phyloP scores from a whole-genome alignment of 2,113 vertebrate genomes.

The Pelecanoides urinatrix region DNA sequence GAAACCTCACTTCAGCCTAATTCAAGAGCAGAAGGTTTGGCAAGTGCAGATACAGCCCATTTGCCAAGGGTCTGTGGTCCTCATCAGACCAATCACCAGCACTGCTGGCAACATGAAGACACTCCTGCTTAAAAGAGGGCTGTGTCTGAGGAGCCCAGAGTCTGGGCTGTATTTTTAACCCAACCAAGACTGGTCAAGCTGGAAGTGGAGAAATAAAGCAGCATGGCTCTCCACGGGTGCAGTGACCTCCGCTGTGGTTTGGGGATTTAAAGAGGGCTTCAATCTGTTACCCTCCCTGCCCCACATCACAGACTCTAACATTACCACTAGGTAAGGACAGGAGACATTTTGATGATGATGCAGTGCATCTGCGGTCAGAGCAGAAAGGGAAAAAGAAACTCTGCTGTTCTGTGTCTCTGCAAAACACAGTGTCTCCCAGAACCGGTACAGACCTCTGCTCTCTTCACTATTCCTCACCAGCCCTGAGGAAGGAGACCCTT shows the following conservation, averaged over 20 bases:
- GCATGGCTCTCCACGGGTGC: neutral
- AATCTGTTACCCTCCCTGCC: neutral
- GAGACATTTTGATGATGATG: neutral
- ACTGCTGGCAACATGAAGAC: neutral
- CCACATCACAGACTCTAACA: slow-evolving; percentile 37
- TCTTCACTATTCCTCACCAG: neutral
- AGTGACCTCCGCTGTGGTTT: slow-evolving; percentile 28
- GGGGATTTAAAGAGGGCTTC: neutral
- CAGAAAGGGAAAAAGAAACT: neutral
- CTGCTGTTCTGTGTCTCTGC: neutral
- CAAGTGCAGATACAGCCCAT: neutral
- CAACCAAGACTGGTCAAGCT: neutral
- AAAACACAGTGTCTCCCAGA: neutral
- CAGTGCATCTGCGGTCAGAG: neutral
- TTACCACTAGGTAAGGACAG: neutral
- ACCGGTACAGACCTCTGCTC: neutral
- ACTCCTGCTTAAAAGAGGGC: neutral
- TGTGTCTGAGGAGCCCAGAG: neutral
- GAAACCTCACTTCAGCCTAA: slow-evolving; percentile 41
- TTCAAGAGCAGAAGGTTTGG: slow-evolving; percentile 10
- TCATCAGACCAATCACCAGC: slow-evolving; percentile 40
- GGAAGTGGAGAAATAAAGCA: neutral
- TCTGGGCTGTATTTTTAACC: neutral
- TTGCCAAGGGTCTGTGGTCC: slow-evolving; percentile 59
- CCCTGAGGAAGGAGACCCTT: neutral